These are phyloP conservation scores for Leptinotarsa juncta DNA, from an alignment of 2,888 invertebrate genomes.

Conservation along the genomic window DNA sequence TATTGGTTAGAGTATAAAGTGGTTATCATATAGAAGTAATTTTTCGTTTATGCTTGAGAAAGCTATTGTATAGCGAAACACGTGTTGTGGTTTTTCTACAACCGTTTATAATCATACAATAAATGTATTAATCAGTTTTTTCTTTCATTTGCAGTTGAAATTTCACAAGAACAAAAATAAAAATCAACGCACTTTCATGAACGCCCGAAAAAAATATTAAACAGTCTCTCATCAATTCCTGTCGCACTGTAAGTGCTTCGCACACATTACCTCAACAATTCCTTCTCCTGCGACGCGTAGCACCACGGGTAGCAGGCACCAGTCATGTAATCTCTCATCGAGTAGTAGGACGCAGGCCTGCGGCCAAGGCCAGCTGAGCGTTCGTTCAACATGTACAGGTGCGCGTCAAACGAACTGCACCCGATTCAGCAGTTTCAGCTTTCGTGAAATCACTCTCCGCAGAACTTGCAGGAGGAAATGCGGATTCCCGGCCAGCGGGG, in stretches of 20 bases:
- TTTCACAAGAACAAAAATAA: no score
- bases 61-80: no score
- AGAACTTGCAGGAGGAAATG: background rate
- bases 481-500: background rate
- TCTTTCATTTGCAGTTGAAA: no score
- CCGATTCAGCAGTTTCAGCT: conserved; percentile 18
- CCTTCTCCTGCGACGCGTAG: conserved; percentile 15
- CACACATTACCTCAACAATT: background rate
- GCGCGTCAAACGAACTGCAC: conserved; percentile 10
- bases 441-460: background rate
- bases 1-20: no score
- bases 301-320: conserved; percentile 4
- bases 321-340: conserved; percentile 20
- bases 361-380: conserved; percentile 11
- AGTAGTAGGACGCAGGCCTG: conserved; percentile 17
- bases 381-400: conserved; percentile 17
- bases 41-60: no score
- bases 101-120: no score
- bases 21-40: no score
- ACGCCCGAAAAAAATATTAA: no score
- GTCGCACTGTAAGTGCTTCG: background rate
- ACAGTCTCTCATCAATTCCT: no score
- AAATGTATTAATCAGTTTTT: no score
- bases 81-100: no score
- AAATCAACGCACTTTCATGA: no score